Evolutionary conservation across 2,113 vertebrate species (phyloP).

Genomic region (Scopus umbretta): DNA sequence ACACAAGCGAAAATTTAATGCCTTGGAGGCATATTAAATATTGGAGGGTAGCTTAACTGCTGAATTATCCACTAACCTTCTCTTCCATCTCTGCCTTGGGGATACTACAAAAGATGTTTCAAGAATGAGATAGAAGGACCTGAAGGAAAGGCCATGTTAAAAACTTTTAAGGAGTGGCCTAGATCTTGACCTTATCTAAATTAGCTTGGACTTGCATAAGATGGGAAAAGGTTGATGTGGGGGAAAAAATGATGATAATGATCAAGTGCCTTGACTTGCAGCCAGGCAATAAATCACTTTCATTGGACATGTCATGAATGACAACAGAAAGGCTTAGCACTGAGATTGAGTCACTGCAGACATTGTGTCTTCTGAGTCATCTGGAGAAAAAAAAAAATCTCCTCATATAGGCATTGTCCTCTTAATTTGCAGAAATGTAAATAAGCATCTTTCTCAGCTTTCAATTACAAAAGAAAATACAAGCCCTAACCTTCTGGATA

Average conservation of each 20-base stretch:
- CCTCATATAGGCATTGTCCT: background rate
- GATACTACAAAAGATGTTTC: slow-evolving; percentile 48
- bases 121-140: slow-evolving; percentile 18
- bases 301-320: background rate
- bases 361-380: background rate
- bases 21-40: slow-evolving; percentile 60
- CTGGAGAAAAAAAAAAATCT: background rate
- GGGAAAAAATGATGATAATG: slow-evolving; percentile 3
- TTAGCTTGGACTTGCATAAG: slow-evolving; percentile 11
- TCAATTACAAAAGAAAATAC: background rate
- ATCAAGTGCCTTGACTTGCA: slow-evolving; percentile 39
- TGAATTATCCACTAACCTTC: slow-evolving; percentile 62
- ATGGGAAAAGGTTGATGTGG: background rate
- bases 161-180: slow-evolving; percentile 13
- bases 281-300: slow-evolving; percentile 49
- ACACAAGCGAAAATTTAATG: slow-evolving; percentile 10
- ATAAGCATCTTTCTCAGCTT: background rate
- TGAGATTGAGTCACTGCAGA: background rate
- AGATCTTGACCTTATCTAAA: slow-evolving; percentile 56
- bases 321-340: background rate
- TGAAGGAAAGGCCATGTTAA: slow-evolving; percentile 17
- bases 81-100: slow-evolving; percentile 32
- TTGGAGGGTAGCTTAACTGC: slow-evolving; percentile 55
- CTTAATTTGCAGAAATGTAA: background rate
- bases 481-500: background rate